These are phyloP conservation scores for Anagrus nilaparvatae DNA, from an alignment of 1,140 invertebrate genomes.

Conservation along the genomic window DNA sequence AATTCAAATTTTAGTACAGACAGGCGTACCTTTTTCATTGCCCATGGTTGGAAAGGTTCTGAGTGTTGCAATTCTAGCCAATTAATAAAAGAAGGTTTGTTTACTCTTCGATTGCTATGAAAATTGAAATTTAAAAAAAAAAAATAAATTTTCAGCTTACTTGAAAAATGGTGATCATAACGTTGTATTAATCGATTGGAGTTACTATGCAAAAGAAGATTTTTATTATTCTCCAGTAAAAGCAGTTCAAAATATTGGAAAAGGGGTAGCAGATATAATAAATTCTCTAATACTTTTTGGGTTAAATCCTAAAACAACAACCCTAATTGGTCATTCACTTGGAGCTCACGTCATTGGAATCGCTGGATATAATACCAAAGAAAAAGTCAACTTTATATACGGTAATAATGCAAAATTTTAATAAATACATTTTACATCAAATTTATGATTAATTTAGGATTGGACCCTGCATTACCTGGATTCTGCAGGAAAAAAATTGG, in stretches of 20 bases:
- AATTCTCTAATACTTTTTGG: constrained; percentile 42
- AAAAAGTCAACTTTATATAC: constrained; percentile 17
- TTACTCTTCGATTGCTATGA: no score
- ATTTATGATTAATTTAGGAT: constrained; percentile 19
- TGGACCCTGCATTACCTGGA: constrained; percentile 41
- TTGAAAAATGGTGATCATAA: constrained; percentile 45
- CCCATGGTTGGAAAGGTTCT: constrained; percentile 43
- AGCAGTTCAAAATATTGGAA: constrained; percentile 45
- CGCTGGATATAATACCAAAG: constrained; percentile 15
- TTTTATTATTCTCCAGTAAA: constrained; percentile 38
- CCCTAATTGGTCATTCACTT: constrained; percentile 39
- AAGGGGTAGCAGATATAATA: constrained; percentile 47
- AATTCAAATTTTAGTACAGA: constrained; percentile 37
- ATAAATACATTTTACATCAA: no score
- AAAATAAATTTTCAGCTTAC: no score
- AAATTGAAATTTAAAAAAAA: no score
- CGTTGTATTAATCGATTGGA: constrained; percentile 56
- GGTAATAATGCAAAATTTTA: no score
- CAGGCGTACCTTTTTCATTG: constrained; percentile 36
- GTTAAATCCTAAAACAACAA: constrained; percentile 40
- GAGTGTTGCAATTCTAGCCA: constrained; percentile 24
- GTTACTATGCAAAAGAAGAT: constrained; percentile 28
- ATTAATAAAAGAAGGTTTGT: constrained; percentile 29
- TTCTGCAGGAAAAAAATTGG: constrained; percentile 23
- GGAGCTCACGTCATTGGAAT: constrained; percentile 40